These are phyloP conservation scores for Conops quadrifasciatus DNA, from an alignment of 2,888 invertebrate genomes.

Conservation along the genomic window DNA sequence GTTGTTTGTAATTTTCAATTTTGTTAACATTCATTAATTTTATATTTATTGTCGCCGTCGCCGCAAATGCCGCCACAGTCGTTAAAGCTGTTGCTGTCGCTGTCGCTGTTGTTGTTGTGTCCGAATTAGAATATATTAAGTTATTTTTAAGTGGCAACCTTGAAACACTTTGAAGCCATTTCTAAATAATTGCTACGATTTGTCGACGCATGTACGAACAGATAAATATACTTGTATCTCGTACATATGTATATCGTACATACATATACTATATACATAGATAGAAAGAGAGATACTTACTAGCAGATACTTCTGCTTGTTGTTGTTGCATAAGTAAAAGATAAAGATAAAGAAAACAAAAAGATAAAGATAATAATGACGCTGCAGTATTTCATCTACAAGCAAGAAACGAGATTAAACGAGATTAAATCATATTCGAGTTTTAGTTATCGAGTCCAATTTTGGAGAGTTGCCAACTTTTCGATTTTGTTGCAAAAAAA, in stretches of 20 bases:
- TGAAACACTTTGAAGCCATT: slow-evolving; percentile 22
- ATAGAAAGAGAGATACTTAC: too few species aligned
- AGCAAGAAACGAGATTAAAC: too few species aligned
- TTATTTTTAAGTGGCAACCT: slow-evolving; percentile 28
- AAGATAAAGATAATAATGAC: too few species aligned
- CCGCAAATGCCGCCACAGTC: not conserved
- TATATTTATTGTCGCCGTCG: not conserved
- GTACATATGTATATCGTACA: not conserved
- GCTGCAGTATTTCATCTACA: too few species aligned
- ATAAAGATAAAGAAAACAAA: too few species aligned
- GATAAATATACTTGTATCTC: not conserved
- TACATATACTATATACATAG: not conserved
- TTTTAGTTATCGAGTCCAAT: too few species aligned
- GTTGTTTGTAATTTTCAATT: not conserved
- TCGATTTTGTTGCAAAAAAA: too few species aligned
- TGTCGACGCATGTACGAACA: not conserved
- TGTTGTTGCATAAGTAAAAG: too few species aligned
- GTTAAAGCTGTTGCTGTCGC: not conserved
- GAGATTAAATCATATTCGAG: too few species aligned
- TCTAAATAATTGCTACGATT: not conserved
- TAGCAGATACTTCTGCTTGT: too few species aligned
- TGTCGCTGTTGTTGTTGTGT: not conserved
- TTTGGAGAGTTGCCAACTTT: too few species aligned
- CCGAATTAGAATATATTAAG: slow-evolving; percentile 21
- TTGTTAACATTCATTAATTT: not conserved